A percentile compares a stretch with the other conserved stretches of the same genome.
Conservation (phyloP, 2,888 invertebrate genomes). For the Epinotia ramella region DNA sequence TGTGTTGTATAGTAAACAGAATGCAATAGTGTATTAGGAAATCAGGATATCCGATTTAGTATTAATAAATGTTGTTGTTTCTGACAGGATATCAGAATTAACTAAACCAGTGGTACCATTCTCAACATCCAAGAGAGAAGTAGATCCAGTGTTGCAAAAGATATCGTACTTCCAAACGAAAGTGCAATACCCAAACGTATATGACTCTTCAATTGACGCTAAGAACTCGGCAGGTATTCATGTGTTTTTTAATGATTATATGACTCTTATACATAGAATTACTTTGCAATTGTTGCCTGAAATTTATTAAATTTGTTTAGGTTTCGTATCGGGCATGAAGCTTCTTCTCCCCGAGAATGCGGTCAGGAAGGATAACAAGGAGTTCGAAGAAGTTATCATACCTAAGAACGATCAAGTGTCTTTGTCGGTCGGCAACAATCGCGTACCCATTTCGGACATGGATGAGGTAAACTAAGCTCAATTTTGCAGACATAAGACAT, state of each 20-base stretch:
- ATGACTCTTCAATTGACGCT: slow-evolving; percentile 90
- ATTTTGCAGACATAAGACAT: background rate
- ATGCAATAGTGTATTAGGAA: too few species aligned
- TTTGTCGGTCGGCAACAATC: slow-evolving; percentile 86
- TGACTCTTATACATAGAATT: background rate
- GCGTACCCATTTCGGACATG: slow-evolving; percentile 86
- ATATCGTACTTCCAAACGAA: slow-evolving; percentile 79
- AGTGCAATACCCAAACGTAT: slow-evolving; percentile 93
- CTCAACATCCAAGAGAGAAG: slow-evolving; percentile 71
- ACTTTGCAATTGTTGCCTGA: background rate
- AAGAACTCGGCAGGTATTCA: slow-evolving; percentile 86
- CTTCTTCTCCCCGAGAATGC: slow-evolving; percentile 93
- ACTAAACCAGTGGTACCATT: slow-evolving; percentile 80
- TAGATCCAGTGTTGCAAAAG: slow-evolving; percentile 70
- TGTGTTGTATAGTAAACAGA: too few species aligned
- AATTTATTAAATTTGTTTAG: slow-evolving; percentile 65
- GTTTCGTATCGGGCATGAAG: slow-evolving; percentile 92
- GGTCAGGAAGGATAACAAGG: slow-evolving; percentile 88
- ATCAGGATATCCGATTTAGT: background rate
- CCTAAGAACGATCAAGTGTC: slow-evolving; percentile 88
- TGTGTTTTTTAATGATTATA: background rate
- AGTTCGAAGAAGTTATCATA: slow-evolving; percentile 94
- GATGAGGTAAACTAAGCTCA: slow-evolving; percentile 84
- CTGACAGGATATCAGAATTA: slow-evolving; percentile 73
- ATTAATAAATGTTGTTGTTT: background rate